A percentile compares a stretch with the other conserved stretches of the same genome.
Evolutionary conservation across 2,113 vertebrate species (phyloP).

Genomic region (Alectura lathami): DNA sequence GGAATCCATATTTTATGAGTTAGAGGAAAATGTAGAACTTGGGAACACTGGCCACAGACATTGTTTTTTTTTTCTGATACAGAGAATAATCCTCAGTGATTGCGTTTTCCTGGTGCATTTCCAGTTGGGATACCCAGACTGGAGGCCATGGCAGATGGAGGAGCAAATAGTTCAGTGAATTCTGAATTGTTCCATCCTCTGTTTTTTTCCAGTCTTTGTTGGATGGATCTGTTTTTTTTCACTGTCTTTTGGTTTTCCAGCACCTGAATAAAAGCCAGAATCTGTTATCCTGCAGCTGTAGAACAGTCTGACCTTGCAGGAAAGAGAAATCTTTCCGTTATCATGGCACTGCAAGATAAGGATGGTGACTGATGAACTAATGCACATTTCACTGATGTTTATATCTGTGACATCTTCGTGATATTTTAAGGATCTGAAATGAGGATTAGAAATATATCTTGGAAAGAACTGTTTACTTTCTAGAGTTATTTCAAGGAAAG

Average conservation of each 20-base stretch:
- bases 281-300: conserved; percentile 21
- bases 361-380: background rate
- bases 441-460: background rate
- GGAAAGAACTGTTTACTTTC: background rate
- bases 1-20: background rate
- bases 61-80: background rate
- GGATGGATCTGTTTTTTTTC: background rate
- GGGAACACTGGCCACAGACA: background rate
- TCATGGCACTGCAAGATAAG: background rate
- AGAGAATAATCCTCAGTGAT: conserved; percentile 28
- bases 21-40: background rate
- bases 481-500: background rate
- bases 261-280: conserved; percentile 35
- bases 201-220: conserved; percentile 5
- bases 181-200: conserved; percentile 4
- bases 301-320: conserved; percentile 1
- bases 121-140: background rate
- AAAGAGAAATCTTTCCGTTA: background rate
- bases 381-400: background rate
- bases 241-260: background rate
- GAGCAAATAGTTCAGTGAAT: conserved; percentile 27
- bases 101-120: conserved; percentile 45
- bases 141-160: background rate
- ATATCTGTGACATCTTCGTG: background rate
- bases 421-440: background rate